Evolutionary conservation across 2,888 invertebrate species (phyloP), one percentile per base, ranked within the genome.

Genomic region (Latrodectus elegans): DNA sequence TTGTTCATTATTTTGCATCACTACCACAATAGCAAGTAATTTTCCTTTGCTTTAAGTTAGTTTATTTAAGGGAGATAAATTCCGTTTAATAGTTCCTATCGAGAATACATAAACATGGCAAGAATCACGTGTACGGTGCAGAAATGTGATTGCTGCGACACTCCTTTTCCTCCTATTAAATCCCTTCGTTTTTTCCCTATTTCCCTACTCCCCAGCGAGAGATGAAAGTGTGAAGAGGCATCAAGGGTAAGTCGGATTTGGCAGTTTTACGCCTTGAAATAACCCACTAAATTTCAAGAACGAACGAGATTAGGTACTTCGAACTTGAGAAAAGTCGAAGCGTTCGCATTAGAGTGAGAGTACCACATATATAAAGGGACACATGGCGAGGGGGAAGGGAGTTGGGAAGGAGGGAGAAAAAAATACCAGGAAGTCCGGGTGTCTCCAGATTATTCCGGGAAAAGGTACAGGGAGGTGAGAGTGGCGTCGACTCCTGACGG

Each of bases 221-320:
- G 71, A 49, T 26, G 83, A 65, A 73, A 72, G 78, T 38, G 38
- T 38, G 38, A 38, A 38, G 38, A 38, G 38, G 38, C 38, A 38
- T 38, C 38, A 38, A 38, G 38, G 38, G 38, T 38, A 38, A 38
- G 38, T 65, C 51, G 74, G 86, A 87, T 87, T 87, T 87, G 86
- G 86, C 86, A 87, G 86, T 87, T 87, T 87, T 87, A 76, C 81
- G 81, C 81, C 77, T 75, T 81, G 53, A 81, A 87, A 87, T 72
- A 77, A 77, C 76, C 86, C 86, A 81, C 77, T 77, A 81, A 87
- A 87, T 81, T 87, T 87, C 77, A 72, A 87, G 11, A 77, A 81
- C 81, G 86, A 87, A 81, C 68, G 81, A 87, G 86, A 87, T 87
- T 87, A 87, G 73, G 85, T 49, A 38, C 38, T 38, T 51, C 70